Percentiles rank a stretch among this genome's conserved stretches.
These are phyloP conservation scores for Cybosia mesomella DNA, from an alignment of 2,888 invertebrate genomes.

Conservation along the genomic window DNA sequence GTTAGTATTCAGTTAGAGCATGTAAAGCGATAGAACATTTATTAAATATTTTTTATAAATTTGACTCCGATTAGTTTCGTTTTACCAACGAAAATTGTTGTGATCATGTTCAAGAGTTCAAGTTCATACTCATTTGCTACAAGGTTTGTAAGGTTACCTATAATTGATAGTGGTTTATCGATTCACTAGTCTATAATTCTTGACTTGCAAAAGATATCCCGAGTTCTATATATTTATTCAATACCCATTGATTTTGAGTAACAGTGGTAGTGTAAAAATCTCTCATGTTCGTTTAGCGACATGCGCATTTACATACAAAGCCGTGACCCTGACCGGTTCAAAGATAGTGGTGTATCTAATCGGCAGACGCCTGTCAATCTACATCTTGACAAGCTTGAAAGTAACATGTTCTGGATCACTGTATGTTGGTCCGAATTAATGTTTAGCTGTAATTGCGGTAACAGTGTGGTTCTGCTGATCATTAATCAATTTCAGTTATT, in stretches of 20 bases:
- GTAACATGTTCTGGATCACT: constrained; percentile 70
- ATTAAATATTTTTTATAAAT: constrained; percentile 26
- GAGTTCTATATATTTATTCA: constrained; percentile 60
- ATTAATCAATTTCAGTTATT: neutral
- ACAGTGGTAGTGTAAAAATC: constrained; percentile 65
- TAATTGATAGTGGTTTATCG: constrained; percentile 41
- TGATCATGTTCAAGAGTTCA: constrained; percentile 40
- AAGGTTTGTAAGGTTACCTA: constrained; percentile 37
- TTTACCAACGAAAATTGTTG: constrained; percentile 31
- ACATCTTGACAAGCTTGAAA: constrained; percentile 65
- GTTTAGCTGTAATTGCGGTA: constrained; percentile 44
- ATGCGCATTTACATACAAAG: constrained; percentile 82
- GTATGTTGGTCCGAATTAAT: constrained; percentile 54
- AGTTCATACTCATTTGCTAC: constrained; percentile 32
- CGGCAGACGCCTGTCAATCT: constrained; percentile 77
- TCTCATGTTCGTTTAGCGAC: constrained; percentile 64
- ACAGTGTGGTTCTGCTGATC: constrained; percentile 29
- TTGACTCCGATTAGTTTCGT: no score
- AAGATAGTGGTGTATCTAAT: constrained; percentile 83
- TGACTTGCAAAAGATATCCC: constrained; percentile 57
- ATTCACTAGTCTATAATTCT: constrained; percentile 47
- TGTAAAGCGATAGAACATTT: no score
- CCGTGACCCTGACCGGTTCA: constrained; percentile 71
- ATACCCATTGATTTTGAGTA: constrained; percentile 62
- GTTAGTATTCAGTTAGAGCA: no score